Base-by-base conservation (phyloP, 1,140 invertebrate species). In the Drosophila rufa region DNA sequence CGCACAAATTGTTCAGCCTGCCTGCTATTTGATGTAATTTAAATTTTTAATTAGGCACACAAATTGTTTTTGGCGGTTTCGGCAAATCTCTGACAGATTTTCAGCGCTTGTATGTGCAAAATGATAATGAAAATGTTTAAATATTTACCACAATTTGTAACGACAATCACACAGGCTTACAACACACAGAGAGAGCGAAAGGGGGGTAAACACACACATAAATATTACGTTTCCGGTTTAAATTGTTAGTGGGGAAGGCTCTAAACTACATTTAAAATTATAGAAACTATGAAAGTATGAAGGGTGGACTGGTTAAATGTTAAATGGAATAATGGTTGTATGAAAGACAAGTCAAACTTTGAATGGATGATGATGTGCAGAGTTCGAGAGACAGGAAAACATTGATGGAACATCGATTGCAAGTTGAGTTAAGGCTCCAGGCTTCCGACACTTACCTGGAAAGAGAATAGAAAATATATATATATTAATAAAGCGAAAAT, bases 1-100 rank as follows among this genome's bases (percentile, higher is more conserved):
- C 71, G 79, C 83, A 82, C 82, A 85, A 86, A 82, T 87, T 82
- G 79, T 79, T 69, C 45, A 42, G 33, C 42, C 53, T 19, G 36
- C 60, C 71, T 51, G 11, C 38, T 80, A 78, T 87, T 87, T 87
- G 85, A 89, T 87, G 84, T 87, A 87, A 87, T 87, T 87, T 87
- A 87, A 87, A 87, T 87, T 87, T 87, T 87, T 87, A 87, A 87
- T 87, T 89, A 87, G 82, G 85, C 85, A 84, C 85, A 84, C 84
- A 87, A 87, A 87, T 87, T 87, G 84, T 87, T 89, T 87, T 87
- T 67, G 70, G 80, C 74, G 84, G 84, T 89, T 87, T 84, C 33
- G 45, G 68, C 73, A 84, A 87, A 87, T 87, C 84, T 80, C 84
- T 87, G 84, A 89, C 84, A 87, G 84, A 87, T 84, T 89, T 62